These are phyloP conservation scores for Todiramphus saurophagus DNA, from an alignment of 2,113 vertebrate genomes.

Conservation along the genomic window DNA sequence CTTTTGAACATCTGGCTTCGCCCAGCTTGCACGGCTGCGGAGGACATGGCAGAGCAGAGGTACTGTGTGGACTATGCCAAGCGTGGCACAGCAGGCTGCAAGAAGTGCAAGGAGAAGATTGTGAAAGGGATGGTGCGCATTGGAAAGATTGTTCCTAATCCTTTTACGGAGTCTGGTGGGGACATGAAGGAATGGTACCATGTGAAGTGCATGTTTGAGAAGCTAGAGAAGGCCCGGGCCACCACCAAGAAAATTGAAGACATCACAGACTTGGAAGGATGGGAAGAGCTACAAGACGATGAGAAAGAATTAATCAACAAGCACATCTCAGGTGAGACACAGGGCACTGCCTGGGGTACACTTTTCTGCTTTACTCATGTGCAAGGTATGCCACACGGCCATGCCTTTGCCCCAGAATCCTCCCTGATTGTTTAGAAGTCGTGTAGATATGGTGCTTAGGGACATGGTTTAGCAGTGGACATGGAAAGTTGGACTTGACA, in stretches of 20 bases:
- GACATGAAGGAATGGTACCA: constrained; percentile 99
- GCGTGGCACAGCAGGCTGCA: constrained; percentile 92
- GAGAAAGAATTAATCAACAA: constrained; percentile 91
- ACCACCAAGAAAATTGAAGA: constrained; percentile 97
- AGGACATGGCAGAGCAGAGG: constrained; percentile 89
- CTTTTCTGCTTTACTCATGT: not conserved
- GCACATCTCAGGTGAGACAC: constrained; percentile 82
- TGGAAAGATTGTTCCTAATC: constrained; percentile 94
- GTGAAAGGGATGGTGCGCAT: constrained; percentile 90
- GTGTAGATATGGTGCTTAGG: no score
- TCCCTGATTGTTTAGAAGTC: not conserved
- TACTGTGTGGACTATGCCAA: constrained; percentile 97
- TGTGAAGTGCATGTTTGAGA: constrained; percentile 95
- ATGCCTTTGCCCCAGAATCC: rapidly evolving
- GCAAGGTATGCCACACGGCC: rapidly evolving
- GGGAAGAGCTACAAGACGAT: constrained; percentile 90
- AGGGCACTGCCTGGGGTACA: rapidly evolving
- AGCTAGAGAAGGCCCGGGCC: constrained; percentile 90
- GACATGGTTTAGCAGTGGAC: no score
- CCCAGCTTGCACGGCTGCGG: constrained; percentile 13
- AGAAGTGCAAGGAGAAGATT: constrained; percentile 98
- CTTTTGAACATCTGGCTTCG: not conserved
- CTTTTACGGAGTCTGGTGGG: constrained; percentile 93
- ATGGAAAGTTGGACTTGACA: no score
- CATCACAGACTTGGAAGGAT: constrained; percentile 94